These are phyloP conservation scores for Psylliodes chrysocephalus DNA, from an alignment of 2,888 invertebrate species.

Conservation along the genomic window DNA sequence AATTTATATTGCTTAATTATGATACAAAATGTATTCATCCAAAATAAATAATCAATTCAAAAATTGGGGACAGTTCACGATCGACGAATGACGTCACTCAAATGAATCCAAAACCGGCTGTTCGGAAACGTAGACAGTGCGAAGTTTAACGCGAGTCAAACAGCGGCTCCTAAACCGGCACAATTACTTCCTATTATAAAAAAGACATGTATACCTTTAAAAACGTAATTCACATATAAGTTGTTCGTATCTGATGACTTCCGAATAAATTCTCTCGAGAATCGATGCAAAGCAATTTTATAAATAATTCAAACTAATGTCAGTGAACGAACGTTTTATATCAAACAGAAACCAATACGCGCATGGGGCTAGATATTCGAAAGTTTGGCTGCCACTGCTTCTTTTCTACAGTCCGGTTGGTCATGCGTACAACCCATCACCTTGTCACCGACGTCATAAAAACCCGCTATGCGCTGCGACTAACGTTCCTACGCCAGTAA, in stretches of 20 bases:
- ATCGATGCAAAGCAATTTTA: not conserved
- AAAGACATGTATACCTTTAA: not conserved
- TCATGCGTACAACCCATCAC: conserved; percentile 56
- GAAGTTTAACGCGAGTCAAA: not conserved
- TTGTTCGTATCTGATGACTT: not conserved
- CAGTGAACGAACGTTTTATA: not conserved
- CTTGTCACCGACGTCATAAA: conserved; percentile 61
- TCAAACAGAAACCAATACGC: not conserved
- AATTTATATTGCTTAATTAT: no score
- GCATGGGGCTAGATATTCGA: conserved; percentile 23
- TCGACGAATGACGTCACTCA: not conserved
- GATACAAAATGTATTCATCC: no score
- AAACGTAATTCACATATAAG: not conserved
- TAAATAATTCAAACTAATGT: not conserved
- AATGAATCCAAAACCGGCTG: not conserved
- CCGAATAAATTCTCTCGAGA: no score
- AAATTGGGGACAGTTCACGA: not conserved
- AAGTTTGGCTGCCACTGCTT: conserved; percentile 53
- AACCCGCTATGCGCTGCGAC: conserved; percentile 49
- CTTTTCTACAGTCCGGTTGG: conserved; percentile 32
- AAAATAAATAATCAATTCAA: not conserved
- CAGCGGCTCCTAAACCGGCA: conserved; percentile 10
- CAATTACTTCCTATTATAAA: not conserved
- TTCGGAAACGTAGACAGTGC: conserved; percentile 11
- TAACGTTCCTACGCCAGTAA: conserved; percentile 44